Evolutionary conservation across 2,113 vertebrate genomes (phyloP), one percentile per base, ranked within the genome.

Genomic region (Chaetodon auriga): DNA sequence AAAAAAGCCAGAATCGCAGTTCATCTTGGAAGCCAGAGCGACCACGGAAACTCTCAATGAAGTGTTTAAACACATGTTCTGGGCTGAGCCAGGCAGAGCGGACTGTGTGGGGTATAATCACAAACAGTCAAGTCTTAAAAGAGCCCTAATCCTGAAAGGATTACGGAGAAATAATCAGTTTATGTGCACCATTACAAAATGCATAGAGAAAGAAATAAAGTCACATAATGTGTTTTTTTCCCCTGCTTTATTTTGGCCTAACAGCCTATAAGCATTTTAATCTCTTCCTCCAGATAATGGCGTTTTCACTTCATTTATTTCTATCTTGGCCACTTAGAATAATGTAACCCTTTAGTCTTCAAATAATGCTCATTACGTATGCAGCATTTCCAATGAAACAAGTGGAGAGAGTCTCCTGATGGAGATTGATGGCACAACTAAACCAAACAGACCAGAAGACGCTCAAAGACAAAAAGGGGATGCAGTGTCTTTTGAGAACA

Each of bases 21-120:
- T 89, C 82, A 87, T 91, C 80, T 85, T 82, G 79, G 85, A 91
- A 89, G 83, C 68, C 64, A n/a, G 78, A 77, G 87, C 58, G 41
- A 84, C 75, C 65, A 75, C 84, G 89, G 91, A 93, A 93, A 93
- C 77, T 90, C 85, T 91, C 54, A 86, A 82, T 90, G 81, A 93
- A 93, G 93, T 90, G 88, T 91, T 95, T 94, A 62, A 94, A 90
- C 93, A 94, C 89, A 89, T 94, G 94, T 92, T 94, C 60, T 80
- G 73, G 82, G 73, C 81, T 72, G 87, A 87, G 89, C 81, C 68
- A 71, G 73, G 78, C 86, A 73, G 84, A 88, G 87, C 79, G 69
- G 82, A 81, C 89, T 91, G 94, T 35, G 92, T 95, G 93, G 87
- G 94, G 89, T 82, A 92, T 92, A 94, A 95, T 94, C 82, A 93